Conservation (phyloP, 2,113 vertebrate genomes). For the Hippopotamus amphibius region DNA sequence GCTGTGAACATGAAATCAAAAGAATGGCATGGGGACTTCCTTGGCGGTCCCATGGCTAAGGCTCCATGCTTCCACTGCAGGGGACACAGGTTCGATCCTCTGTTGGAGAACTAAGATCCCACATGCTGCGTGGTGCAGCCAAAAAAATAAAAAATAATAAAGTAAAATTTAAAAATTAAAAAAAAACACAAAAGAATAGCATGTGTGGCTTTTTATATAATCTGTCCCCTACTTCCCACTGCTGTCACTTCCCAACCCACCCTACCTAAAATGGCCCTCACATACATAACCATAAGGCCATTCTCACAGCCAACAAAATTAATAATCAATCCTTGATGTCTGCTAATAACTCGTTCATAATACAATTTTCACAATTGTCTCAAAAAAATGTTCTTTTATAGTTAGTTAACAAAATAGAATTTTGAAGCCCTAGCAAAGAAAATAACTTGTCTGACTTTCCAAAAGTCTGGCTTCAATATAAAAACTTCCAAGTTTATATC, state of each 20-base stretch:
- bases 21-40: no score
- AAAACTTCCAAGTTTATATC: not conserved
- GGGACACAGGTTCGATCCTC: no score
- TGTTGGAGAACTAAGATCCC: no score
- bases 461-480: not conserved
- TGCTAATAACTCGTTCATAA: slow-evolving; percentile 15
- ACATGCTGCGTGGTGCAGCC: no score
- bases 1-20: not conserved
- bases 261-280: not conserved
- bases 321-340: not conserved
- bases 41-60: no score
- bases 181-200: not conserved
- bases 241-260: not conserved
- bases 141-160: no score
- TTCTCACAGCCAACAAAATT: not conserved
- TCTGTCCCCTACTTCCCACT: not conserved
- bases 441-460: not conserved
- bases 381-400: slow-evolving; percentile 4
- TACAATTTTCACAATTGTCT: not conserved
- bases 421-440: not conserved
- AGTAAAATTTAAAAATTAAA: no score
- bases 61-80: no score
- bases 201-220: not conserved
- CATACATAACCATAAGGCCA: not conserved
- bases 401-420: not conserved